Evolutionary conservation across 2,113 vertebrate genomes (phyloP), one percentile per base, ranked within the genome.

Genomic region (Pangasianodon hypophthalmus): DNA sequence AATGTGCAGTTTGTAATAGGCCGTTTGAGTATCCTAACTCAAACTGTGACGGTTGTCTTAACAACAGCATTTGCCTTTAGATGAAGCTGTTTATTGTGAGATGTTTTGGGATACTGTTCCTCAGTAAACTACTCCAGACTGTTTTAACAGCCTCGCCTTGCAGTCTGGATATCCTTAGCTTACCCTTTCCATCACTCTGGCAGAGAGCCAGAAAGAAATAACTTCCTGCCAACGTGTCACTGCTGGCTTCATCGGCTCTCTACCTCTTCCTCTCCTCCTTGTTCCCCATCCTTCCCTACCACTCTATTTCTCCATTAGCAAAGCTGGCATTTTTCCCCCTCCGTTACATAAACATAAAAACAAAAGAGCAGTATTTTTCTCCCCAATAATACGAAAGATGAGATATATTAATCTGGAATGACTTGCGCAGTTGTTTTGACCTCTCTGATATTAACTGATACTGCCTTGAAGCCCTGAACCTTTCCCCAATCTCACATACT

Each of bases 171-270:
- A 67, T 24, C 79, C 67, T 58, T 56, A 50, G 29, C 44, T 83
- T 79, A 75, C 86, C 50, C 60, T 80, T 80, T 62, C 41, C 82
- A 75, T 80, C 46, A 41, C 44, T 67, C 64, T 95, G 96, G 95
- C 95, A 91, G 48, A 88, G 50, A 90, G 93, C 95, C 96, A 95
- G 48, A 94, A 44, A 60, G 79, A 77, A 91, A 80, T 92, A 89
- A 92, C 94, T 95, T 96, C 94, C 95, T 96, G 96, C 95, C 96
- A 96, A 92, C 95, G 94, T 96, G 95, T 95, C 96, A 95, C 85
- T 92, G 91, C 94, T 93, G 93, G 93, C 92, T 94, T 91, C 92
- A 94, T 94, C 89, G 87, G 93, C 92, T 93, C 90, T 87, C 90
- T 81, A 92, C 81, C 24, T 67, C 90, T 91, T 93, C 91, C 90